Evolutionary conservation across 2,113 vertebrate genomes (phyloP).

Genomic region (Rhabdomys dilectus): DNA sequence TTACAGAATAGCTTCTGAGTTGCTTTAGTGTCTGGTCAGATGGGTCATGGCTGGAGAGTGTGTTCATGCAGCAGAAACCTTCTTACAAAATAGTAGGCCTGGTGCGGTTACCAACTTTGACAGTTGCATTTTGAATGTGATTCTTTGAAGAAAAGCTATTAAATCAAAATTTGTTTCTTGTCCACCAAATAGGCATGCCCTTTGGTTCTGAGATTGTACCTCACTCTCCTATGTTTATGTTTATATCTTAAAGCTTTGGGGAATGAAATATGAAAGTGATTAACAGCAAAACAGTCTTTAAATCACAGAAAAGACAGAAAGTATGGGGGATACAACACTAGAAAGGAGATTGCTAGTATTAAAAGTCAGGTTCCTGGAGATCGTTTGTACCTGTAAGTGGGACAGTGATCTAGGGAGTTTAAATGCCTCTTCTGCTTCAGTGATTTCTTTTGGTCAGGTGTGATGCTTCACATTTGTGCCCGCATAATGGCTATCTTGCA

Average conservation of each 20-base stretch:
- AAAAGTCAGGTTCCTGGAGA: not conserved
- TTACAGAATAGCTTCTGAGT: constrained; percentile 36
- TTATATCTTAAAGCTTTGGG: not conserved
- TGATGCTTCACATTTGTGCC: constrained; percentile 4
- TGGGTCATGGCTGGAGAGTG: not conserved
- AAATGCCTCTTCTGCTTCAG: constrained; percentile 32
- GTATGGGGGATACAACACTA: not conserved
- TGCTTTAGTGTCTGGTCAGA: not conserved
- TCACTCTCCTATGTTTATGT: constrained; percentile 35
- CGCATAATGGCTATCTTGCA: not conserved
- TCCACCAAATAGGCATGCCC: not conserved
- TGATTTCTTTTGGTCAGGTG: constrained; percentile 22
- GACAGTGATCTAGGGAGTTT: not conserved
- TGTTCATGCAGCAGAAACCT: constrained; percentile 30
- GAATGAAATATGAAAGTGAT: constrained; percentile 44
- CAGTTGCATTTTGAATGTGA: constrained; percentile 56
- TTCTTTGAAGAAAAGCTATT: constrained; percentile 45
- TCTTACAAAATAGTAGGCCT: not conserved
- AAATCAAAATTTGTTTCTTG: not conserved
- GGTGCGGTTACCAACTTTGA: constrained; percentile 24
- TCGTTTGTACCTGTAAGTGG: not conserved
- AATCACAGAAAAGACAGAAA: constrained; percentile 6
- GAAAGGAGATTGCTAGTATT: constrained; percentile 6
- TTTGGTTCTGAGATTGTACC: constrained; percentile 12
- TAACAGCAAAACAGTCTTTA: constrained; percentile 29